Base-by-base conservation (phyloP, 2,888 invertebrate species). In the Cantharis flavilabris region DNA sequence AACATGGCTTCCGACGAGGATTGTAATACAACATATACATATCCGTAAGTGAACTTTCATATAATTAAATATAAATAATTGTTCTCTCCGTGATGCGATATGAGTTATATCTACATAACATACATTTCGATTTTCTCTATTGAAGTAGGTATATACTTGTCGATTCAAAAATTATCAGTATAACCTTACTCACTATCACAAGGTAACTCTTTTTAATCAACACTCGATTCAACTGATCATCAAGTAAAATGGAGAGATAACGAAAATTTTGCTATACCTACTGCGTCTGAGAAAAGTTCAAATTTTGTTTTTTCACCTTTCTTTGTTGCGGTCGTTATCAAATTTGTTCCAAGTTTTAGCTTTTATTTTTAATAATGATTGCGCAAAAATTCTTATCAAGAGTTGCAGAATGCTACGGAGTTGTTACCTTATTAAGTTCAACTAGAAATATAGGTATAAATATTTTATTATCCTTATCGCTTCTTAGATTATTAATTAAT, bases 1-100 rank as follows among this genome's bases (percentile, higher is more conserved):
- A 83, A 69, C 76, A 88, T 88, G 88, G 88, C 88, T 81, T 88
- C 88, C 75, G 88, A 88, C 83, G 88, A 88, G 85, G 88, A 88
- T 84, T 88, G 88, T 83, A 87, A 84, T 77, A 85, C 84, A 70
- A 85, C 87, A 70, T 87, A 85, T 81, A 83, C 86, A 72, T 88
- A 88, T 79, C 85, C 86, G 88, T 88, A 87, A 88, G 88, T 87
- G 77, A 67, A 23, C 13, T 4, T 11, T n/a, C n/a, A 49, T 49
- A 26, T 26, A 49, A 49, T 49, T 49, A 49, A 49, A n/a, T n/a
- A 49, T 49, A 20, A 20, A 49, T 49, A 49, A n/a, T n/a, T n/a
- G 5, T n/a, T 7, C 5, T n/a, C n/a, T n/a, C n/a, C 5, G 7
- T 2, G 49, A 49, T 49, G 49, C 49, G 49, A n/a, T n/a, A n/a